Percentiles rank a stretch among this genome's conserved stretches.
phyloP scores from a whole-genome alignment of 2,797 vertebrate genomes.

The Microctenopoma stevenorrisi region DNA sequence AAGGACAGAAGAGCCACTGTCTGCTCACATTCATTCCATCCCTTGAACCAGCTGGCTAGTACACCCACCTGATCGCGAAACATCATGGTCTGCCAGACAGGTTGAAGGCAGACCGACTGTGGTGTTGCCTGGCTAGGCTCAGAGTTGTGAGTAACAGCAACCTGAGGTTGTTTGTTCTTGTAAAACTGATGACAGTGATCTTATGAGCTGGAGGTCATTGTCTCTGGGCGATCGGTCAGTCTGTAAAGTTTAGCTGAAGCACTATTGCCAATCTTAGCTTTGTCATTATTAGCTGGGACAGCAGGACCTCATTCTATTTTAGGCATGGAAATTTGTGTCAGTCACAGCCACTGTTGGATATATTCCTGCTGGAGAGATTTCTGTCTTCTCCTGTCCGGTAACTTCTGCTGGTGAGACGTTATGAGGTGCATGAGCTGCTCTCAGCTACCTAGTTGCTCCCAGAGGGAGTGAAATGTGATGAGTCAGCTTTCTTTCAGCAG shows the following conservation, averaged over 20 bases:
- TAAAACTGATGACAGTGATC: not conserved
- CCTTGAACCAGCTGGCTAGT: slow-evolving; percentile 97
- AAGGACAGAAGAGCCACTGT: slow-evolving; percentile 97
- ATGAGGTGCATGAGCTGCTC: slow-evolving; percentile 41
- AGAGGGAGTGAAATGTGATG: slow-evolving; percentile 65
- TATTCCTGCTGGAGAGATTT: slow-evolving; percentile 46
- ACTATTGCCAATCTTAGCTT: slow-evolving; percentile 61
- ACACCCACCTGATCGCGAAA: slow-evolving; percentile 99
- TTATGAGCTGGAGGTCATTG: slow-evolving; percentile 18
- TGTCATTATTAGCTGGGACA: slow-evolving; percentile 31
- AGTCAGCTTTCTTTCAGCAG: slow-evolving; percentile 75
- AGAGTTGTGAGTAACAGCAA: not conserved
- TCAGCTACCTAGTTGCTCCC: slow-evolving; percentile 48
- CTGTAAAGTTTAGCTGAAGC: slow-evolving; percentile 43
- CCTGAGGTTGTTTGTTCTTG: not conserved
- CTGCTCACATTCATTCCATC: slow-evolving; percentile 99
- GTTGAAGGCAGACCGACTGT: slow-evolving; percentile 6
- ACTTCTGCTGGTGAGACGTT: slow-evolving; percentile 17
- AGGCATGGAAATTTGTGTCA: slow-evolving; percentile 17
- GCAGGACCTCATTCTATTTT: slow-evolving; percentile 22
- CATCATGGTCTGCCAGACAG: slow-evolving; percentile 89
- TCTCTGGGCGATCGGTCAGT: slow-evolving; percentile 4
- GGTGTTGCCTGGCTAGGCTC: slow-evolving; percentile 1
- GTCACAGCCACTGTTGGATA: slow-evolving; percentile 8
- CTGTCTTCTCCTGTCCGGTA: slow-evolving; percentile 33